A percentile compares a stretch with the other conserved stretches of the same genome.
Evolutionary conservation across 2,888 invertebrate species (phyloP).

Genomic region (Napeogenes inachia): DNA sequence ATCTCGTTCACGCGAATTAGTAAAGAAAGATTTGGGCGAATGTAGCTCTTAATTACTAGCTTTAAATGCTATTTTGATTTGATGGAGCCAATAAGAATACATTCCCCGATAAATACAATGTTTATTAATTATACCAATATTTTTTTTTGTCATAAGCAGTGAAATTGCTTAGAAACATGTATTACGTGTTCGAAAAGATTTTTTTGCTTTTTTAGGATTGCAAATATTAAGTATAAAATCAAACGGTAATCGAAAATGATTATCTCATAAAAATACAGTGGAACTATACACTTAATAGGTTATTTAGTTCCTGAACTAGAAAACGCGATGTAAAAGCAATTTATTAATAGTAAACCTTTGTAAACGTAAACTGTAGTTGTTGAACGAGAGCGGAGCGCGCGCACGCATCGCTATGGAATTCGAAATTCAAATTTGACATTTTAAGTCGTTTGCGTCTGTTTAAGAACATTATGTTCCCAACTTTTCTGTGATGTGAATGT

Average conservation of each 20-base stretch:
- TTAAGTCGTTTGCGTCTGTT: constrained; percentile 27
- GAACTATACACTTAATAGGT: not conserved
- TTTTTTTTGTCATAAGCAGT: too few species aligned
- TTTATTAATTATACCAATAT: too few species aligned
- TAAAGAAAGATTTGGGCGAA: constrained; percentile 7
- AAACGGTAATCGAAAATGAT: not conserved
- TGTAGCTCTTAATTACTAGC: constrained; percentile 2
- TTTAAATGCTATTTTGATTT: not conserved
- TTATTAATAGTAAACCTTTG: constrained; percentile 60
- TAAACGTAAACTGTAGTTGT: constrained; percentile 49
- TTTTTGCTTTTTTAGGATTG: too few species aligned
- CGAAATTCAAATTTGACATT: constrained; percentile 36
- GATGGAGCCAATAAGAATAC: not conserved
- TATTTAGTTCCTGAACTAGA: constrained; percentile 22
- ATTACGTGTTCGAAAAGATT: too few species aligned
- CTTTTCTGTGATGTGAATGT: constrained; percentile 7
- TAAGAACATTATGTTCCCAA: not conserved
- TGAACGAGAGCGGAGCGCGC: constrained; percentile 52
- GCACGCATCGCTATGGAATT: constrained; percentile 40
- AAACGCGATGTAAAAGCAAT: constrained; percentile 36
- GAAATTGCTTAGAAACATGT: too few species aligned
- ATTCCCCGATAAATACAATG: not conserved
- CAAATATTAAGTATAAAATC: too few species aligned
- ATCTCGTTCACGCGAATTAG: constrained; percentile 22
- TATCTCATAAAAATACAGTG: not conserved